Evolutionary conservation across 2,113 vertebrate species (phyloP).

Genomic region (Melanerpes aurifrons): DNA sequence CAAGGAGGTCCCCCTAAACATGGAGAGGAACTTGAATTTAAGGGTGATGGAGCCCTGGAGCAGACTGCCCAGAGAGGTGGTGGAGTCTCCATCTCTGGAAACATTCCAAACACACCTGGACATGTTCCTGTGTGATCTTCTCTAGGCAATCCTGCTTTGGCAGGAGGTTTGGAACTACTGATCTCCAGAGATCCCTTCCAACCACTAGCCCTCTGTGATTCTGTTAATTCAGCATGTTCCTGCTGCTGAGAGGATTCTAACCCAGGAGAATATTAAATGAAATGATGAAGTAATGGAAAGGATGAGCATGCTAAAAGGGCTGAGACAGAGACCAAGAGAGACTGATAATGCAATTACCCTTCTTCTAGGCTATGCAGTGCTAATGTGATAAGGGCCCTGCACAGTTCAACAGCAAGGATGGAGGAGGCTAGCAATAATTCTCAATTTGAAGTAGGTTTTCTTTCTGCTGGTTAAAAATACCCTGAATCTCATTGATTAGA

Average conservation of each 20-base stretch:
- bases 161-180: too few species aligned
- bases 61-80: too few species aligned
- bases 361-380: neutral
- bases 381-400: conserved; percentile 14
- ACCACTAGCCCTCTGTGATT: too few species aligned
- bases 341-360: conserved; percentile 54
- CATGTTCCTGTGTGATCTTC: too few species aligned
- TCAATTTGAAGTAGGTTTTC: conserved; percentile 41
- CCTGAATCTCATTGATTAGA: conserved; percentile 35
- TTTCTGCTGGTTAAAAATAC: conserved; percentile 18
- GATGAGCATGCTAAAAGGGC: conserved; percentile 50
- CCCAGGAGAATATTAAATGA: conserved; percentile 58
- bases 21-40: too few species aligned
- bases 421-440: conserved; percentile 50
- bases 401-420: conserved; percentile 48
- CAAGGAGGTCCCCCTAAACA: too few species aligned
- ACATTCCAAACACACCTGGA: too few species aligned
- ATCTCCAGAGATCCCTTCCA: too few species aligned
- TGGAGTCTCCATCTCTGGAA: too few species aligned
- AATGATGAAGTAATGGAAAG: conserved; percentile 54
- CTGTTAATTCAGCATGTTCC: conserved; percentile 8
- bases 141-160: too few species aligned
- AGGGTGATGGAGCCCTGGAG: too few species aligned
- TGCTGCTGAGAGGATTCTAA: conserved; percentile 14
- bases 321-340: conserved; percentile 33